These are phyloP conservation scores for Pollachius pollachius DNA, from an alignment of 2,113 vertebrate genomes.

Conservation along the genomic window DNA sequence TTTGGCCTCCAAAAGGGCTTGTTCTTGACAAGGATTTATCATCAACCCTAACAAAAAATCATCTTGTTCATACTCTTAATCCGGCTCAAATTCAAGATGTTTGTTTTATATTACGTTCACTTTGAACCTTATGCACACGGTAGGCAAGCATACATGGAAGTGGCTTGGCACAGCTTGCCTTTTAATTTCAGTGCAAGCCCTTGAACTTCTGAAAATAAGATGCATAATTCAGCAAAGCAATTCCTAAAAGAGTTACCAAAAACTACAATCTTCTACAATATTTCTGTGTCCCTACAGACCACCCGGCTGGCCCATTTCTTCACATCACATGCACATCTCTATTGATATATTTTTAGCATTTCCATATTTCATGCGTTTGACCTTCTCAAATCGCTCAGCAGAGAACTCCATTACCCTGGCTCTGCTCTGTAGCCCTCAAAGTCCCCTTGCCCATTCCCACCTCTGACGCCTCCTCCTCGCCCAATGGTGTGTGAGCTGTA, in stretches of 20 bases:
- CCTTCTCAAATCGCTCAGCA: constrained; percentile 43
- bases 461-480: constrained; percentile 34
- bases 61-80: constrained; percentile 18
- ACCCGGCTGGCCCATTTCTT: constrained; percentile 25
- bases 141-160: too few species aligned
- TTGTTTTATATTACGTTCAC: constrained; percentile 24
- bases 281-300: not conserved
- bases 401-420: constrained; percentile 30
- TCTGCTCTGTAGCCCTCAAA: constrained; percentile 37
- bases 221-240: too few species aligned
- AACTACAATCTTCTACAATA: too few species aligned
- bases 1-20: constrained; percentile 38
- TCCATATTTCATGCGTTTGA: constrained; percentile 43
- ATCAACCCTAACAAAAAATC: constrained; percentile 17
- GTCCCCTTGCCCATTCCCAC: constrained; percentile 40
- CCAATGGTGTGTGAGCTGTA: constrained; percentile 55
- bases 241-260: too few species aligned
- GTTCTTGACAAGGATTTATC: constrained; percentile 37
- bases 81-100: constrained; percentile 25
- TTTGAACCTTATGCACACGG: constrained; percentile 21
- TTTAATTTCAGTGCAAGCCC: not conserved
- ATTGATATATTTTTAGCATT: constrained; percentile 28
- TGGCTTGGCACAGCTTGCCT: too few species aligned
- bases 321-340: constrained; percentile 10
- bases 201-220: too few species aligned